These are phyloP conservation scores for Myoxocephalus aenaeus DNA, from an alignment of 2,797 vertebrate genomes.

Conservation along the genomic window DNA sequence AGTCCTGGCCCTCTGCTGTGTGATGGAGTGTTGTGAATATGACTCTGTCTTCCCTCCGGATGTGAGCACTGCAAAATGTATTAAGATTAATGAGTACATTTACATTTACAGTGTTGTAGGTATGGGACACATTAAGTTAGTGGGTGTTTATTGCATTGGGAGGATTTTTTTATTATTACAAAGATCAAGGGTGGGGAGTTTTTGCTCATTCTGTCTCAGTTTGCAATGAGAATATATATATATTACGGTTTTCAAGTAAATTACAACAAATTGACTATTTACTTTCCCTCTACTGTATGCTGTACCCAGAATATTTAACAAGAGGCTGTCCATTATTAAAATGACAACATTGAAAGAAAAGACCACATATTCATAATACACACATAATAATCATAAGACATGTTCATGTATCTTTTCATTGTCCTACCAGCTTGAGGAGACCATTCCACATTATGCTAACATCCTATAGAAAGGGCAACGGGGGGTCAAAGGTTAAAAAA, in stretches of 20 bases:
- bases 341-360: neutral
- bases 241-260: neutral
- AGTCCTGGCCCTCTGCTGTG: conserved; percentile 61
- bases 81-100: neutral
- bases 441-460: neutral
- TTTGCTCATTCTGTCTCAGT: neutral
- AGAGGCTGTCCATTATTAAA: neutral
- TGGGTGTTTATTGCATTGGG: neutral
- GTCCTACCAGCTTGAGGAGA: neutral
- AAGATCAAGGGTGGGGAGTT: neutral
- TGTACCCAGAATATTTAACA: neutral
- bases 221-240: neutral
- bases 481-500: neutral
- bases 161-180: neutral
- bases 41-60: conserved; percentile 28
- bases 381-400: neutral
- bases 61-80: conserved; percentile 38
- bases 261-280: neutral
- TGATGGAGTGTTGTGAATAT: conserved; percentile 54
- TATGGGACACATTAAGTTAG: neutral
- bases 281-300: neutral
- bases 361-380: neutral
- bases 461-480: neutral
- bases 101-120: neutral
- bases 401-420: neutral